These are phyloP conservation scores for Mustela lutreola DNA, from an alignment of 2,113 vertebrate genomes.

Conservation along the genomic window DNA sequence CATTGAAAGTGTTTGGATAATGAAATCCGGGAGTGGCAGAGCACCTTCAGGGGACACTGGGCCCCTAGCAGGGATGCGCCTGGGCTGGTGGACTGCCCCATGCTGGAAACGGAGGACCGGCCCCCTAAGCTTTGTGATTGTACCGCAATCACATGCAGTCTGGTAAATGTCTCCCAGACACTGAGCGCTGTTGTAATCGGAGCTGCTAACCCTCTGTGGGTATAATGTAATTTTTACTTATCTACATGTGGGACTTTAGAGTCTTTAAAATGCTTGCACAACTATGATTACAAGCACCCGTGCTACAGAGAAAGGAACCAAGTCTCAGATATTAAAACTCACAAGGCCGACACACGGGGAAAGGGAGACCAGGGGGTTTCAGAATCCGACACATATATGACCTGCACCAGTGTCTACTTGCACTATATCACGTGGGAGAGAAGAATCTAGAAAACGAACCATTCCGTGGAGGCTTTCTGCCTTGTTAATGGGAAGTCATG, in stretches of 20 bases:
- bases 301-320: background rate
- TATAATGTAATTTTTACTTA: background rate
- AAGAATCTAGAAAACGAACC: background rate
- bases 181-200: background rate
- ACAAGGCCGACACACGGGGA: background rate
- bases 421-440: background rate
- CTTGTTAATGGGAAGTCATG: background rate
- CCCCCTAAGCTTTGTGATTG: background rate
- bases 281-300: background rate
- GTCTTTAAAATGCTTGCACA: background rate
- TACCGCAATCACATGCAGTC: too few species aligned
- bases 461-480: background rate
- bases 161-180: background rate
- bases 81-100: background rate
- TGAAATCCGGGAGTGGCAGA: accelerated
- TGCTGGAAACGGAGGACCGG: accelerated
- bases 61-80: background rate
- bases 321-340: background rate
- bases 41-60: accelerated
- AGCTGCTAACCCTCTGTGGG: background rate
- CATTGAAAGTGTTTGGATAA: background rate
- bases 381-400: background rate
- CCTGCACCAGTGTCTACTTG: accelerated
- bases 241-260: background rate
- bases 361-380: background rate